Percentiles rank a stretch among this genome's conserved stretches.
phyloP scores from a whole-genome alignment of 2,888 invertebrate species.

The Willowsia nigromaculata region DNA sequence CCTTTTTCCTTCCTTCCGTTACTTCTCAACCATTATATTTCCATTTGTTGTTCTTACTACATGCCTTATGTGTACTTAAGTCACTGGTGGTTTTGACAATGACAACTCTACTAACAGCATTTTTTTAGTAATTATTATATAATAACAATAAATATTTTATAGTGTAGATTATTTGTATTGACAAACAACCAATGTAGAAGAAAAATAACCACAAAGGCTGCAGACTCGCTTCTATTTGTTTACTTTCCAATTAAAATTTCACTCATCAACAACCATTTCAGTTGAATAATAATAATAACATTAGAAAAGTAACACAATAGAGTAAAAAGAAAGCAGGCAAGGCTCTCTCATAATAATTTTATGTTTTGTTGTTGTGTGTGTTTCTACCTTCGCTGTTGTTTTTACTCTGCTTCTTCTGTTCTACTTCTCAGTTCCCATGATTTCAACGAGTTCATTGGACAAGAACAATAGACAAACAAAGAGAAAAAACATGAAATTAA shows the following conservation, averaged over 20 bases:
- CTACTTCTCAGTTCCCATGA: not conserved
- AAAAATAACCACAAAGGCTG: not conserved
- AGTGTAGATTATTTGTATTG: not conserved
- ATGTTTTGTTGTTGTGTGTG: not conserved
- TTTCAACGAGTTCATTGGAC: conserved; percentile 15
- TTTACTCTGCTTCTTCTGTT: not conserved
- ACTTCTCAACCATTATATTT: not conserved
- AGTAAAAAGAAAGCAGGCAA: not conserved
- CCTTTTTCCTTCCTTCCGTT: not conserved
- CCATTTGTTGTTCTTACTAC: conserved; percentile 11
- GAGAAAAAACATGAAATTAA: conserved; percentile 32
- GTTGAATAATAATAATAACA: not conserved
- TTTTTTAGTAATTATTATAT: not conserved
- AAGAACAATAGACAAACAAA: conserved; percentile 34
- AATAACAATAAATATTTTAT: not conserved
- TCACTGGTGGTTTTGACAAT: not conserved
- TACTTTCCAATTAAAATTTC: conserved; percentile 52
- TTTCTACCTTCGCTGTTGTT: not conserved
- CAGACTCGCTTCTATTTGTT: not conserved
- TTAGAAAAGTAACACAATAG: not conserved
- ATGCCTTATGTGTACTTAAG: not conserved
- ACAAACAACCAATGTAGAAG: not conserved
- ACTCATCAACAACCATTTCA: conserved; percentile 23
- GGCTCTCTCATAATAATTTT: not conserved
- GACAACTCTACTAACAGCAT: not conserved